Evolutionary conservation across 2,797 vertebrate species (phyloP), one percentile per base, ranked within the genome.

Genomic region (Galagoides demidoff): DNA sequence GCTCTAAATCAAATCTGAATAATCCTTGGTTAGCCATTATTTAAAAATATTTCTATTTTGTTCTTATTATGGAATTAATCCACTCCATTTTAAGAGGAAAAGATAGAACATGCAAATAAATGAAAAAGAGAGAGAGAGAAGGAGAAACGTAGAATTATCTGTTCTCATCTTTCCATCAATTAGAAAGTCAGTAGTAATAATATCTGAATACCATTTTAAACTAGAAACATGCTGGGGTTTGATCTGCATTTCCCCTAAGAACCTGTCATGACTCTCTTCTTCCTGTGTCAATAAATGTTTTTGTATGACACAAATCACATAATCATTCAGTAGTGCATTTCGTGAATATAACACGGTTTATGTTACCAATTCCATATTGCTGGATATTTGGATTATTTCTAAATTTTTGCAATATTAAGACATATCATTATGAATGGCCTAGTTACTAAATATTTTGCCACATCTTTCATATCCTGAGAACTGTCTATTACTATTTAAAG

Each of bases 331-430:
- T 43, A 43, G 2, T 25, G 57, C 63, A 6, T 39, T 71, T 73
- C 87, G 14, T 71, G 43, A 9, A 9, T 23, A 27, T 45, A 31
- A 19, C 14, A 5, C 37, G 39, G 68, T 71, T 83, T 84, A 64
- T 52, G 57, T 76, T 43, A 25, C 86, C 34, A 71, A 6, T 52
- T 89, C 61, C 43, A 73, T 55, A 7, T 31, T 7, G 5, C 71
- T 84, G 76, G 43, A 7, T 71, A 25, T 57, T 79, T 92, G 61
- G n/a, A 74, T 94, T 64, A 34, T 87, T 94, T 91, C 64, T 89
- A 25, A 68, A 29, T 66, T 78, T 90, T 85, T 45, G 39, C 81
- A 34, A 92, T 39, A 43, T 78, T 55, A 55, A 87, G 37, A 93
- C 94, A 61, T 85, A 71, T 34, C 27, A 20, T 68, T 71, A 31